A percentile compares a stretch with the other conserved stretches of the same genome.
phyloP scores from a whole-genome alignment of 2,888 invertebrate genomes.

The Trissoscelio sp. region DNA sequence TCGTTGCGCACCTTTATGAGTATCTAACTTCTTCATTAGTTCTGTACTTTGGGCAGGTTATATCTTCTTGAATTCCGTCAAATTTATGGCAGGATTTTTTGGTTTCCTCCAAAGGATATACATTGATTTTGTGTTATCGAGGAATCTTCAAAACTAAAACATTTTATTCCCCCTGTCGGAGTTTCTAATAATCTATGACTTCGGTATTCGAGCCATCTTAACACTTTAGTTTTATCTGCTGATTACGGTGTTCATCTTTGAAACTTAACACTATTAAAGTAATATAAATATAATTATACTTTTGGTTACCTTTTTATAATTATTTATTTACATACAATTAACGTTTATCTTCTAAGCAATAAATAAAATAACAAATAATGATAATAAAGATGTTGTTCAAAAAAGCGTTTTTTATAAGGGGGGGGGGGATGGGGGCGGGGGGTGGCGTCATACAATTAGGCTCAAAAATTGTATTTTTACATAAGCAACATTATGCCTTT shows the following conservation, averaged over 20 bases:
- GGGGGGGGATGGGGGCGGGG: no score
- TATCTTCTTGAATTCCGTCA: constrained; percentile 51
- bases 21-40: constrained; percentile 79
- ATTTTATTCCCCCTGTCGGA: constrained; percentile 30
- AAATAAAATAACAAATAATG: no score
- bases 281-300: no score
- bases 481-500: no score
- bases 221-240: constrained; percentile 7
- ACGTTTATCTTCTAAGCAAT: no score
- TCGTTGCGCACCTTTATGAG: constrained; percentile 76
- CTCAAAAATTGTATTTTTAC: no score
- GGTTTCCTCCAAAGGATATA: constrained; percentile 16
- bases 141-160: constrained; percentile 46
- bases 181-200: constrained; percentile 46
- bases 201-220: not conserved
- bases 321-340: no score
- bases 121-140: constrained; percentile 62
- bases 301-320: no score
- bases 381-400: no score
- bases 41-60: constrained; percentile 60
- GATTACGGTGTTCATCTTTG: not conserved
- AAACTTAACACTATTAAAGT: not conserved
- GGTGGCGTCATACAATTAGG: no score
- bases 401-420: no score
- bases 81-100: constrained; percentile 50